These are phyloP conservation scores for Psephotus haematonotus DNA, from an alignment of 2,113 vertebrate genomes.

Conservation along the genomic window DNA sequence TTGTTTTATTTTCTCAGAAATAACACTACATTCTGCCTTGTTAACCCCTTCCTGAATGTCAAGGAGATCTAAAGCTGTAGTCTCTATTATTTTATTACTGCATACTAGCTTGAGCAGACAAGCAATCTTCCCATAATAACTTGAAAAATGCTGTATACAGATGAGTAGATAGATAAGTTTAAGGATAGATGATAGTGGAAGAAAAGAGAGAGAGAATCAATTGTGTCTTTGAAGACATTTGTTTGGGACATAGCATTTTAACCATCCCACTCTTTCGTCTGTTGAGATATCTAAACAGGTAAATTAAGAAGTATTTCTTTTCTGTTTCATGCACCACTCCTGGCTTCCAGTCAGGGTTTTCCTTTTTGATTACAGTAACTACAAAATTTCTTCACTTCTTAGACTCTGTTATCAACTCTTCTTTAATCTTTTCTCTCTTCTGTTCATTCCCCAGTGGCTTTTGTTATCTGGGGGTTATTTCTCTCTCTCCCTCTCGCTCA, in stretches of 20 bases:
- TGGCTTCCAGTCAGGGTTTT: conserved; percentile 44
- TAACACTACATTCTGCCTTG: background rate
- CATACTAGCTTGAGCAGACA: background rate
- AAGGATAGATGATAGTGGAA: background rate
- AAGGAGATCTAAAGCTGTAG: background rate
- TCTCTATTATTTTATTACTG: background rate
- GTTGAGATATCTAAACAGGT: background rate
- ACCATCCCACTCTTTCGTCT: background rate
- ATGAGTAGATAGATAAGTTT: background rate
- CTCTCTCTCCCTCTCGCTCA: background rate
- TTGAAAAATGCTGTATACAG: background rate
- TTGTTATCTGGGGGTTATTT: conserved; percentile 8
- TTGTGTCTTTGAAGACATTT: background rate
- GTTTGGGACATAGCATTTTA: background rate
- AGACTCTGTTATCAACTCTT: conserved; percentile 36
- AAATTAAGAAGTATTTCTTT: conserved; percentile 35
- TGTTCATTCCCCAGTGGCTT: conserved; percentile 43
- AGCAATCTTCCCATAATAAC: background rate
- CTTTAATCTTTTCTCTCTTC: conserved; percentile 49
- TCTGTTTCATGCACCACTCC: background rate
- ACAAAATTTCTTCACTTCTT: conserved; percentile 38
- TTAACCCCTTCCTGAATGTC: background rate
- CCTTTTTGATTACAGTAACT: conserved; percentile 32
- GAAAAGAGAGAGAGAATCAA: background rate
- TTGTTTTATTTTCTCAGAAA: background rate